A percentile compares a stretch with the other conserved stretches of the same genome.
Conservation (phyloP, 2,888 invertebrate genomes). For the Saturnia pavonia region DNA sequence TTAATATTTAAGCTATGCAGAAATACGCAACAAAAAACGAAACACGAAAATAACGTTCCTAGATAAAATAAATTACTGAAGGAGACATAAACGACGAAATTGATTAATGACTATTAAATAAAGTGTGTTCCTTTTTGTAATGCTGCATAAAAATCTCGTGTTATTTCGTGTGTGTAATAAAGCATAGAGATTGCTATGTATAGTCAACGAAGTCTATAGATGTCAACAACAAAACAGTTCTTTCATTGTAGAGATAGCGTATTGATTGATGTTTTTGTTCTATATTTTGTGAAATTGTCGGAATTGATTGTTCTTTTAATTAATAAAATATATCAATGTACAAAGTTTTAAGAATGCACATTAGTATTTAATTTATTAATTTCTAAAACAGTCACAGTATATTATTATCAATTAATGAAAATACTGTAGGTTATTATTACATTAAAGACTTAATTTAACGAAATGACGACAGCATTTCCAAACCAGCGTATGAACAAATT, state of each 20-base stretch:
- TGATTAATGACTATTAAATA: constrained; percentile 7
- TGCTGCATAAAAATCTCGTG: background rate
- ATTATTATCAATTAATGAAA: background rate
- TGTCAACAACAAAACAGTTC: too few relatives aligned
- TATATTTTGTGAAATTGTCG: too few relatives aligned
- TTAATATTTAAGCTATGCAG: constrained; percentile 13
- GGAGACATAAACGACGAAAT: constrained; percentile 6
- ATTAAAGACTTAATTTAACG: constrained; percentile 5
- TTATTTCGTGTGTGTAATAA: too few relatives aligned
- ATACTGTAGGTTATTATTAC: background rate
- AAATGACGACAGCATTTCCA: constrained; percentile 16
- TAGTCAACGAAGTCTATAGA: too few relatives aligned
- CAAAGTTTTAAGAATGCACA: too few relatives aligned
- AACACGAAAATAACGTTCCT: constrained; percentile 13
- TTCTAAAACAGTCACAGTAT: background rate
- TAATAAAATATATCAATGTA: too few relatives aligned
- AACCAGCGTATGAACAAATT: constrained; percentile 29
- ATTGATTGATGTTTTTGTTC: too few relatives aligned
- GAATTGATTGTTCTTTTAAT: too few relatives aligned
- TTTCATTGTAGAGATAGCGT: too few relatives aligned
- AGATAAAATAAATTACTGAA: constrained; percentile 7
- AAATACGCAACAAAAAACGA: constrained; percentile 10
- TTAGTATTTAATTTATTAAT: background rate
- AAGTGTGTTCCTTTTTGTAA: background rate
- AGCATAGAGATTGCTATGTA: too few relatives aligned